These are phyloP conservation scores for Trypoxylon attenuatum DNA, from an alignment of 2,888 invertebrate species.

Conservation along the genomic window DNA sequence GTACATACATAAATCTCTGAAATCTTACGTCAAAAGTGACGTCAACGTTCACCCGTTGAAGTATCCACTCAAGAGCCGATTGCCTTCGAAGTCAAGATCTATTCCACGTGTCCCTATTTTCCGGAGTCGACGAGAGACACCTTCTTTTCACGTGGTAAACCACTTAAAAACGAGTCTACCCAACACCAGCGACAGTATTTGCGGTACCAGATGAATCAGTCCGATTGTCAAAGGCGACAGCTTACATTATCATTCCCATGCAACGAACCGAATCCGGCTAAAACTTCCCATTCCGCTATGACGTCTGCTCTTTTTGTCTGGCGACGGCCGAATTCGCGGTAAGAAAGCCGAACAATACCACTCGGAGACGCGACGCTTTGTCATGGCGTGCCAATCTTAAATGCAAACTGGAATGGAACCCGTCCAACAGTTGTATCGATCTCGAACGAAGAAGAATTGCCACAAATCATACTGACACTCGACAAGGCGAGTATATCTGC, in stretches of 20 bases:
- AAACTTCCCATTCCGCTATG: background rate
- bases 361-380: background rate
- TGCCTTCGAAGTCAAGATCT: too few relatives aligned
- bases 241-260: background rate
- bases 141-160: too few relatives aligned
- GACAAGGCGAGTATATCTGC: too few relatives aligned
- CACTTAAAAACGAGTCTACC: background rate
- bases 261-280: background rate
- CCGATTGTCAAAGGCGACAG: background rate
- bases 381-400: background rate
- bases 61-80: constrained; percentile 21
- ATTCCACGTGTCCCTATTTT: too few relatives aligned
- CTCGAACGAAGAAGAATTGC: too few relatives aligned
- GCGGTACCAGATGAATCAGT: background rate
- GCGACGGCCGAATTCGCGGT: background rate
- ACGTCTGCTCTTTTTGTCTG: background rate
- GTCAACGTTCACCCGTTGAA: constrained; percentile 36
- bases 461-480: too few relatives aligned
- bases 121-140: too few relatives aligned
- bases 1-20: constrained; percentile 23
- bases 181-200: background rate
- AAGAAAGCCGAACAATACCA: background rate
- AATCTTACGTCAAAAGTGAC: constrained; percentile 44
- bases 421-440: too few relatives aligned
- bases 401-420: background rate